A percentile compares a stretch with the other conserved stretches of the same genome.
These are phyloP conservation scores for Dasypolia templi DNA, from an alignment of 2,888 invertebrate genomes.

Conservation along the genomic window DNA sequence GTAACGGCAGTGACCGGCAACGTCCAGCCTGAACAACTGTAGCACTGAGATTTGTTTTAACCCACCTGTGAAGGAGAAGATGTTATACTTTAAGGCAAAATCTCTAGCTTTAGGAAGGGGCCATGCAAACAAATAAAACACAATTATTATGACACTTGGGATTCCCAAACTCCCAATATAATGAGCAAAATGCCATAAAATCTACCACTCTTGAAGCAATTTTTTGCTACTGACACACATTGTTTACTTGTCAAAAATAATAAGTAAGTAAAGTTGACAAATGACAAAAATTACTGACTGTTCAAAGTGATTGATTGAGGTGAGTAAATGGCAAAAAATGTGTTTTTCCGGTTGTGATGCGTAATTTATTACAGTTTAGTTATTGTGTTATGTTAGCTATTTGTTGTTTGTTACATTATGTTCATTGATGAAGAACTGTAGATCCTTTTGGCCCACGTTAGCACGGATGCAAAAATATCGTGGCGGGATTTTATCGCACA, in stretches of 20 bases:
- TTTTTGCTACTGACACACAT: not conserved
- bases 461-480: too few species aligned
- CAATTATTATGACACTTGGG: too few species aligned
- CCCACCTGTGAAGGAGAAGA: not conserved
- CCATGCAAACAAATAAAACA: too few species aligned
- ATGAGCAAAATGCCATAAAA: slow-evolving; percentile 5
- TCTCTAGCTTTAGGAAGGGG: too few species aligned
- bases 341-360: slow-evolving; percentile 17
- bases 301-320: slow-evolving; percentile 27
- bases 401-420: not conserved
- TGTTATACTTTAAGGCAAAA: not conserved
- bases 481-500: too few species aligned
- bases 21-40: not conserved
- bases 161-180: not conserved
- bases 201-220: not conserved
- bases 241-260: not conserved
- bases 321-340: slow-evolving; percentile 9
- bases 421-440: not conserved
- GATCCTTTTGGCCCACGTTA: too few species aligned
- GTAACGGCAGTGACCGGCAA: not conserved
- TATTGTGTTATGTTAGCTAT: not conserved
- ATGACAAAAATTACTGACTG: slow-evolving; percentile 28
- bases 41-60: not conserved
- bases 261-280: slow-evolving; percentile 2
- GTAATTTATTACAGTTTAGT: slow-evolving; percentile 13